A percentile compares a stretch with the other conserved stretches of the same genome.
These are phyloP conservation scores for Tenrec ecaudatus DNA, from an alignment of 2,113 vertebrate genomes.

Conservation along the genomic window DNA sequence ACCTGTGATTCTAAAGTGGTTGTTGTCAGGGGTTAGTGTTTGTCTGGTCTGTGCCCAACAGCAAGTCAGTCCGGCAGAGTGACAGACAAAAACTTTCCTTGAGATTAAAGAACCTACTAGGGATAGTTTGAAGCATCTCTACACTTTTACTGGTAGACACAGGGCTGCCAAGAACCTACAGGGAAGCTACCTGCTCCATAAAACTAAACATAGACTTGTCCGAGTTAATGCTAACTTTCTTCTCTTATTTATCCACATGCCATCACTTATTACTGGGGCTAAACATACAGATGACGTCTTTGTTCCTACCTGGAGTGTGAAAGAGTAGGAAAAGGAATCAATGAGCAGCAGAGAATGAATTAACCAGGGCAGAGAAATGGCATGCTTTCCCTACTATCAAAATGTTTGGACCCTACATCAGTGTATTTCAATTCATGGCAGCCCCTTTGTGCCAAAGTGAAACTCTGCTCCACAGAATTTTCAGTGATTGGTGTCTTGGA, in stretches of 20 bases:
- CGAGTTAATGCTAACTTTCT: background rate
- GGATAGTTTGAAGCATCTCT: no score
- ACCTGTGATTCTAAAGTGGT: no score
- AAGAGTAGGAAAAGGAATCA: fast-evolving
- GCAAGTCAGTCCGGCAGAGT: no score
- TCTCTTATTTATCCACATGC: background rate
- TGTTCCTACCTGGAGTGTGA: fast-evolving
- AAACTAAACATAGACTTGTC: no score
- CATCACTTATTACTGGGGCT: fast-evolving
- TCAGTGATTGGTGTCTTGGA: background rate
- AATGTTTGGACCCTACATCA: fast-evolving
- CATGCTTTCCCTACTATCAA: background rate
- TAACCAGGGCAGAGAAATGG: background rate
- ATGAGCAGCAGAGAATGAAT: fast-evolving
- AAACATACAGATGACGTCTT: no score
- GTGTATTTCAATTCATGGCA: background rate
- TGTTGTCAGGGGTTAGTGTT: no score
- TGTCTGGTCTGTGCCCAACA: no score
- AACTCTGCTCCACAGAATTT: background rate
- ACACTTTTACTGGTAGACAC: no score
- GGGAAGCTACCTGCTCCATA: no score
- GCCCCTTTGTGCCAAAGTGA: background rate
- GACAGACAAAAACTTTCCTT: no score
- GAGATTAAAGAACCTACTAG: no score
- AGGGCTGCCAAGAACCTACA: no score